phyloP scores from a whole-genome alignment of 2,797 vertebrate genomes.

The Artibeus lituratus region DNA sequence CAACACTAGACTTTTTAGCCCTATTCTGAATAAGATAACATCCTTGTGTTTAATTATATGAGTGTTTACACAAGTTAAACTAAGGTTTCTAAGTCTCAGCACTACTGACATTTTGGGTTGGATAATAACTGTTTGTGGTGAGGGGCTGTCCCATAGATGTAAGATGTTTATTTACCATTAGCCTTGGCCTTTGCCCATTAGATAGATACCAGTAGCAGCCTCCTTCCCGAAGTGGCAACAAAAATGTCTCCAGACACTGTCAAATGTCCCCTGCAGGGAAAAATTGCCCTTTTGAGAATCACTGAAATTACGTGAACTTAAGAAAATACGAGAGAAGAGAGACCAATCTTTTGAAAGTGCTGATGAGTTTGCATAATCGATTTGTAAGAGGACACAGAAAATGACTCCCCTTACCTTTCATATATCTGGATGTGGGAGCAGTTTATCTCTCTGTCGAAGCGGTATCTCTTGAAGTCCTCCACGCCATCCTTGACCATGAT shows the following conservation, averaged over 20 bases:
- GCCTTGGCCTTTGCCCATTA: not conserved
- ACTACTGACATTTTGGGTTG: not conserved
- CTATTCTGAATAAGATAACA: not conserved
- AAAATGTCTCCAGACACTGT: not conserved
- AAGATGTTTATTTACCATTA: not conserved
- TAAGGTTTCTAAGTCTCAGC: not conserved
- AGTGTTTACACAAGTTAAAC: not conserved
- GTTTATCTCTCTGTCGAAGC: conserved; percentile 80
- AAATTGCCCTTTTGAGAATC: not conserved
- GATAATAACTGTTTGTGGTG: not conserved
- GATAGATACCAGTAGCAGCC: not conserved
- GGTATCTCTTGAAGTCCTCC: conserved; percentile 82
- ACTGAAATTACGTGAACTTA: not conserved
- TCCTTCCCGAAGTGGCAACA: not conserved
- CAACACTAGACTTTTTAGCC: not conserved
- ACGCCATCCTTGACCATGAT: conserved; percentile 81
- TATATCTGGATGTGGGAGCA: conserved; percentile 76
- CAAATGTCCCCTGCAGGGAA: not conserved
- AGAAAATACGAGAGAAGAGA: not conserved
- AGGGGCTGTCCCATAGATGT: not conserved
- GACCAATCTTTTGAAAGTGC: not conserved
- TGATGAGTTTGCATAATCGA: not conserved
- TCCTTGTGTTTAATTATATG: not conserved
- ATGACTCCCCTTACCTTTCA: conserved; percentile 78
- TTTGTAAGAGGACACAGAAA: not conserved